Evolutionary conservation across 2,113 vertebrate species (phyloP).

Genomic region (Cyprinodon brontotheroides): DNA sequence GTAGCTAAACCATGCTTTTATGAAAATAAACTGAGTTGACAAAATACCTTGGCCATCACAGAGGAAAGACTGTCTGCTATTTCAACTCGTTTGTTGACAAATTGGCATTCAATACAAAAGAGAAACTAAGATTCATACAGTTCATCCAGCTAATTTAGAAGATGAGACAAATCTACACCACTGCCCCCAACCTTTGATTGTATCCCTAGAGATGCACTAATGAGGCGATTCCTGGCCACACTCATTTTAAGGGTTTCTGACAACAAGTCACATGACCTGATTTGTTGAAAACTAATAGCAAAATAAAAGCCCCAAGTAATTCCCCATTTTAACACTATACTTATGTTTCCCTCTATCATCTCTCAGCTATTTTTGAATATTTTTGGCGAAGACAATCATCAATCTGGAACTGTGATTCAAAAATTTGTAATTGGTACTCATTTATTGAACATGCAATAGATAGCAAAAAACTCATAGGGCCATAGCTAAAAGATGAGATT

Average conservation of each 20-base stretch:
- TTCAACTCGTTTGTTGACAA: constrained; percentile 63
- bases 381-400: not conserved
- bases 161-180: constrained; percentile 49
- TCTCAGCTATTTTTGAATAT: not conserved
- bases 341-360: too few relatives aligned
- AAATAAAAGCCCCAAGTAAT: too few relatives aligned
- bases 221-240: not conserved
- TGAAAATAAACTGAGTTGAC: constrained; percentile 58
- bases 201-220: constrained; percentile 27
- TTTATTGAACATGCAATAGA: not conserved
- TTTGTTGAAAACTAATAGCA: too few relatives aligned
- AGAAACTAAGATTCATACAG: constrained; percentile 68
- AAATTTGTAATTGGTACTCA: not conserved
- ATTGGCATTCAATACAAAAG: constrained; percentile 66
- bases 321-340: too few relatives aligned
- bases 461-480: not conserved
- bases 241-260: too few relatives aligned
- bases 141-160: constrained; percentile 36
- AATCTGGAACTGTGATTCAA: not conserved
- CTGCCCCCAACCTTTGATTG: constrained; percentile 15
- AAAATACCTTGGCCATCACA: constrained; percentile 66
- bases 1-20: constrained; percentile 59
- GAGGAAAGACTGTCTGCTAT: constrained; percentile 43
- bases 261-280: too few relatives aligned
- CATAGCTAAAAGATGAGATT: not conserved